Evolutionary conservation across 2,797 vertebrate species (phyloP).

Genomic region (Sphenopsis melanotis): DNA sequence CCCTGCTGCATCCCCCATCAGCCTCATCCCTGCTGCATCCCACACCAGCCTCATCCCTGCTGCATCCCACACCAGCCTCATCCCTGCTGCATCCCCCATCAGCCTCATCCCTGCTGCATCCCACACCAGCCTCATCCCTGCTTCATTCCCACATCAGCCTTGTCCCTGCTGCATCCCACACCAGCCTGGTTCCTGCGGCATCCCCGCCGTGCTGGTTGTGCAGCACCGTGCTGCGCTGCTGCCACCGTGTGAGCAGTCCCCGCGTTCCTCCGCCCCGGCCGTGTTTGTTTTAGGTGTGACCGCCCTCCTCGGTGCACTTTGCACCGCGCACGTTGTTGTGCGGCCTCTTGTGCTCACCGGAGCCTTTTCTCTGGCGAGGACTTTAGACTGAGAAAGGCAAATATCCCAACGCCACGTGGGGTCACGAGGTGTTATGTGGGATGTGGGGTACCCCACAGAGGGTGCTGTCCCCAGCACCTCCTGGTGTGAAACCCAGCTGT

Average conservation of each 20-base stretch:
- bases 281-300: background rate
- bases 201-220: background rate
- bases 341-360: background rate
- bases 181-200: background rate
- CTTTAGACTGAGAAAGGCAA: background rate
- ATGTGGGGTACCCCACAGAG: background rate
- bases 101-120: too few relatives aligned
- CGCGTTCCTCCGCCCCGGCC: fast-evolving
- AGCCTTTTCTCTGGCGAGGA: background rate
- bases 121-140: background rate
- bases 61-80: too few relatives aligned
- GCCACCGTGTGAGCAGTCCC: constrained; percentile 34
- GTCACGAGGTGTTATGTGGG: background rate
- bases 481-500: fast-evolving
- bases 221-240: constrained; percentile 65
- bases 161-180: too few relatives aligned
- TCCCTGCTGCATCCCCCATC: too few relatives aligned
- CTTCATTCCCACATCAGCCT: background rate
- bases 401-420: fast-evolving
- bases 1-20: fast-evolving
- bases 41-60: too few relatives aligned
- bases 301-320: background rate
- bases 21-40: background rate
- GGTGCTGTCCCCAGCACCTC: background rate
- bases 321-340: fast-evolving